Conservation (phyloP, 2,113 vertebrate species). For the Galeopterus variegatus region DNA sequence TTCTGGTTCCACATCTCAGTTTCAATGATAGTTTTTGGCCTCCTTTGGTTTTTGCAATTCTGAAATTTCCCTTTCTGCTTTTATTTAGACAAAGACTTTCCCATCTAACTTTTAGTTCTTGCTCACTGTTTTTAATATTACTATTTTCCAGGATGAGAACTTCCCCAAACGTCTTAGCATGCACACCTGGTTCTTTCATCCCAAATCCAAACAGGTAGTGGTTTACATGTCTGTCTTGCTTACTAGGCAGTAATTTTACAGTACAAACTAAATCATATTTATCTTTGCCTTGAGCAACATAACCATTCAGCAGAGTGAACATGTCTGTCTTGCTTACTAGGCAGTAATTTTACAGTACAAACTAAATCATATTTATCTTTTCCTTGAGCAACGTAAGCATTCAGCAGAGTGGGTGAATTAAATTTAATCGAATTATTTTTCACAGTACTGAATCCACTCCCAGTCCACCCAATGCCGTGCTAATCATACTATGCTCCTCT, state of each 20-base stretch:
- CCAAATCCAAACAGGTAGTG: background rate
- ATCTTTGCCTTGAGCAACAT: background rate
- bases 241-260: background rate
- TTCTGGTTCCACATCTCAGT: background rate
- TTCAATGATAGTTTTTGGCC: background rate
- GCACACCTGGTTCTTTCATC: background rate
- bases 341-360: background rate
- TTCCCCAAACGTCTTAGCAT: background rate
- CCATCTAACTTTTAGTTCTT: background rate
- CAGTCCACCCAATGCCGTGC: background rate
- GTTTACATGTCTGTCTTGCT: background rate
- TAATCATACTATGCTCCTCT: fast-evolving
- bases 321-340: background rate
- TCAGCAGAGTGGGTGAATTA: background rate
- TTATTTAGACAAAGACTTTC: background rate
- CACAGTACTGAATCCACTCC: background rate
- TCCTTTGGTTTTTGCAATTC: background rate
- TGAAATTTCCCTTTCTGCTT: background rate
- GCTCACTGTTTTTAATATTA: background rate
- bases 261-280: background rate
- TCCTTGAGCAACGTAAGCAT: background rate
- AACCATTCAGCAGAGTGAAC: background rate
- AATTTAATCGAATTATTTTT: background rate
- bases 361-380: background rate
- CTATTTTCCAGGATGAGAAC: background rate